Evolutionary conservation across 1,140 invertebrate species (phyloP).

Genomic region (Cotesia typhae): DNA sequence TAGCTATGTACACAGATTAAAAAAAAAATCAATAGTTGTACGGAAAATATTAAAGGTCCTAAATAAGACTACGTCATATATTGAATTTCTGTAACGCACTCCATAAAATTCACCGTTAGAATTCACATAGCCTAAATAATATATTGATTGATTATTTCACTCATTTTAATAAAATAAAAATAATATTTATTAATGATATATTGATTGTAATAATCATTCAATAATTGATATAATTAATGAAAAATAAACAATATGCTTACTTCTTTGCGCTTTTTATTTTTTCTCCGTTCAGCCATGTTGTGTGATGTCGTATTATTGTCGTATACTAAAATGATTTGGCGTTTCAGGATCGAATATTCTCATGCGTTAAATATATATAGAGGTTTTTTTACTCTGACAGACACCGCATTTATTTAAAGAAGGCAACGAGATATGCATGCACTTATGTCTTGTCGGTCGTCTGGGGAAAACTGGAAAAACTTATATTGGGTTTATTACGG

Average conservation of each 20-base stretch:
- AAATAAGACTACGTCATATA: constrained; percentile 1
- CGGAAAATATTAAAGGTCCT: background rate
- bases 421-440: background rate
- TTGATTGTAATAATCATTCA: constrained; percentile 13
- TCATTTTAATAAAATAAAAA: constrained; percentile 6
- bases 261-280: constrained; percentile 79
- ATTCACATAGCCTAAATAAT: too few relatives aligned
- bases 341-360: too few relatives aligned
- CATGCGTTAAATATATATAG: background rate
- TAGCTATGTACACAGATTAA: background rate
- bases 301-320: constrained; percentile 44
- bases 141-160: background rate
- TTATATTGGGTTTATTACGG: too few relatives aligned
- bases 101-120: constrained; percentile 18
- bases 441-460: too few relatives aligned
- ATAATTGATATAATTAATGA: background rate
- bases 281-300: constrained; percentile 80
- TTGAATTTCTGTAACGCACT: background rate
- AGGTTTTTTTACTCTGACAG: background rate
- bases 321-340: constrained; percentile 33
- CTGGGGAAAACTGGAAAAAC: too few relatives aligned
- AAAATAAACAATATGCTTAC: constrained; percentile 64
- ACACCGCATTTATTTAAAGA: background rate
- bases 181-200: background rate
- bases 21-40: background rate